Base-by-base conservation (phyloP, 2,797 vertebrate species). In the Anisognathus igniventris region DNA sequence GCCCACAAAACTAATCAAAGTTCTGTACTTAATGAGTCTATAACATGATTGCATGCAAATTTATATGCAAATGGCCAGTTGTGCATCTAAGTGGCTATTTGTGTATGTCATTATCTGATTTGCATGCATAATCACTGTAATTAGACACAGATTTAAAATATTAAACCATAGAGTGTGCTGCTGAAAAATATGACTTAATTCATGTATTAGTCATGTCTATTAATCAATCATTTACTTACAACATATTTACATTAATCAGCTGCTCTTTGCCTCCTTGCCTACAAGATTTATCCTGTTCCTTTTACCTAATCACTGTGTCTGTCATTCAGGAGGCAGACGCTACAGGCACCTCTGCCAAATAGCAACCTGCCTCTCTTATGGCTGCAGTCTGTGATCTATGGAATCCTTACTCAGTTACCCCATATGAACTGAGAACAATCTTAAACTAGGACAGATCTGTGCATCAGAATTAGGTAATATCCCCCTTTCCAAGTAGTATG, bases 221-320 rank as follows among this genome's bases (percentile, higher is more conserved):
- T 93, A 92, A 92, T 93, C 86, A 82, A 92, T 93, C 75, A 75
- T 92, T 92, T 92, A 62, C 39, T 90, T 83, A 87, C 68, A 88
- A 77, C 76, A 42, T 68, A 30, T 92, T 93, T 93, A 92, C 61
- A 86, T 89, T 92, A 92, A 89, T 92, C 88, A 58, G 72, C 40
- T 91, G 45, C 53, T 92, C 71, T 85, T 85, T 85, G n/a, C 45
- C 39, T 72, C 37, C 54, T 87, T 80, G 80, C 70, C 61, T 80
- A 53, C 64, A 72, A 75, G 68, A 74, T 54, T 67, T 18, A 58
- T 62, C 19, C 72, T 62, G 19, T 9, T 92, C 12, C 53, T 80
- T 92, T 91, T 54, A 66, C 27, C 31, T 90, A 75, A 88, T 75
- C 48, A n/a, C 33, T 47, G 16, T 20, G 27, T 57, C 60, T 76